Conservation (phyloP, 2,113 vertebrate genomes). For the Cnemophilus loriae region DNA sequence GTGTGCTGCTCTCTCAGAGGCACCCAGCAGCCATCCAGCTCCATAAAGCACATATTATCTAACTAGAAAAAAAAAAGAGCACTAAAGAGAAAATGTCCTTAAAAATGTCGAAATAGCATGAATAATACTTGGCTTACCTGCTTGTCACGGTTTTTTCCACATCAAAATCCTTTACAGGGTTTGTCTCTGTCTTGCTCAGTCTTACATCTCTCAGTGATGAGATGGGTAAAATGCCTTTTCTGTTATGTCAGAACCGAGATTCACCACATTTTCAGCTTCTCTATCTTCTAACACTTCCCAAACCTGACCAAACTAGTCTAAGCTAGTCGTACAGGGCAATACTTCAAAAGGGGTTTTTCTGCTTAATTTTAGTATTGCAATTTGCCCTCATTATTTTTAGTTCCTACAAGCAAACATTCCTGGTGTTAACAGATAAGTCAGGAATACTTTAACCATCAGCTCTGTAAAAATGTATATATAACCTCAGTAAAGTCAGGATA, state of each 20-base stretch:
- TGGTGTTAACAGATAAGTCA: not conserved
- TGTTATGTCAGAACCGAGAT: not conserved
- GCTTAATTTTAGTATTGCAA: not conserved
- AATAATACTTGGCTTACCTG: constrained; percentile 20
- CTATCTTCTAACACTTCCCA: not conserved
- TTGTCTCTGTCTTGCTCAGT: not conserved
- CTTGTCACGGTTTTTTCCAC: not conserved
- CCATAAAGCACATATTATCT: not conserved
- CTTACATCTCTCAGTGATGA: not conserved
- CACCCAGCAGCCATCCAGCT: not conserved
- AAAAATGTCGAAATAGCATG: not conserved
- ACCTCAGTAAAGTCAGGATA: not conserved
- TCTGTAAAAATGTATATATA: not conserved
- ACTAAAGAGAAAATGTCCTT: not conserved
- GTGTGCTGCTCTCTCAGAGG: not conserved
- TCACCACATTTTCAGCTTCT: not conserved
- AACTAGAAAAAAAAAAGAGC: not conserved
- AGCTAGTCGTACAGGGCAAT: not conserved
- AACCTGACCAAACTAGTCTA: constrained; percentile 28
- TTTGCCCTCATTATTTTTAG: constrained; percentile 16
- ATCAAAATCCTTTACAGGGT: not conserved
- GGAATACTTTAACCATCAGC: not conserved
- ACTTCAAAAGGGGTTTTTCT: constrained; percentile 13
- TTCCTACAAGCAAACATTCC: not conserved
- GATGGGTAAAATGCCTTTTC: not conserved